A percentile compares a stretch with the other conserved stretches of the same genome.
Evolutionary conservation across 2,113 vertebrate genomes (phyloP).

Genomic region (Channa argus): DNA sequence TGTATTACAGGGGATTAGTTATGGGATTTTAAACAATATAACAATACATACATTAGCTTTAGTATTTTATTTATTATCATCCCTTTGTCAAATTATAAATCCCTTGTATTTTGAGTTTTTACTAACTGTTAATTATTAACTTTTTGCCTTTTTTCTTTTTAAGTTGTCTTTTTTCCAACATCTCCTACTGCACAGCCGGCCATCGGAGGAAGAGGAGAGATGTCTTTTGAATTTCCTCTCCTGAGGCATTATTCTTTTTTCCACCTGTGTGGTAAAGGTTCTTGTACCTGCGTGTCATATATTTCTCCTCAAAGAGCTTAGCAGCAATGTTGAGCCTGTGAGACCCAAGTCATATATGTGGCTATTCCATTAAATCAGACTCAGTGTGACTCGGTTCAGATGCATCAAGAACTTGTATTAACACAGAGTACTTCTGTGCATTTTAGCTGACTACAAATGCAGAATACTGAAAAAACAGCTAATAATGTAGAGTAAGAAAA

Average conservation of each 20-base stretch:
- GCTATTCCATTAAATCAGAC: constrained; percentile 8
- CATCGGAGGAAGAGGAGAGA: constrained; percentile 30
- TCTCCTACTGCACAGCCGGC: constrained; percentile 21
- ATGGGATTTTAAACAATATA: constrained; percentile 4
- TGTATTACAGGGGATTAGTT: constrained; percentile 2
- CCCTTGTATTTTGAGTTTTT: constrained; percentile 24
- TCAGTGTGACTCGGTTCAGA: not conserved
- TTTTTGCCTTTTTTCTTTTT: constrained; percentile 26
- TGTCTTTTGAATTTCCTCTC: constrained; percentile 57
- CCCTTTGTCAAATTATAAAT: constrained; percentile 5
- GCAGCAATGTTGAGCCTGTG: constrained; percentile 17
- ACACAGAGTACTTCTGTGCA: not conserved
- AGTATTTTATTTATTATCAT: constrained; percentile 9
- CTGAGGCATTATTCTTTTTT: constrained; percentile 43
- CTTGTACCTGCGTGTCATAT: constrained; percentile 21
- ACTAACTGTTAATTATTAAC: not conserved
- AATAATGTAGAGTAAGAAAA: not conserved
- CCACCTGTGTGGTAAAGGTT: constrained; percentile 17
- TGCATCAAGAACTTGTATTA: not conserved
- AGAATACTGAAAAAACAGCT: constrained; percentile 6
- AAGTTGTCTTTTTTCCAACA: constrained; percentile 20
- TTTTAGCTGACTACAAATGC: constrained; percentile 3
- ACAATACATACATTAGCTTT: constrained; percentile 1
- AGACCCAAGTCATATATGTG: constrained; percentile 8
- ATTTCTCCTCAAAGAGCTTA: constrained; percentile 38